Evolutionary conservation across 2,797 vertebrate genomes (phyloP).

Genomic region (Helarctos malayanus): DNA sequence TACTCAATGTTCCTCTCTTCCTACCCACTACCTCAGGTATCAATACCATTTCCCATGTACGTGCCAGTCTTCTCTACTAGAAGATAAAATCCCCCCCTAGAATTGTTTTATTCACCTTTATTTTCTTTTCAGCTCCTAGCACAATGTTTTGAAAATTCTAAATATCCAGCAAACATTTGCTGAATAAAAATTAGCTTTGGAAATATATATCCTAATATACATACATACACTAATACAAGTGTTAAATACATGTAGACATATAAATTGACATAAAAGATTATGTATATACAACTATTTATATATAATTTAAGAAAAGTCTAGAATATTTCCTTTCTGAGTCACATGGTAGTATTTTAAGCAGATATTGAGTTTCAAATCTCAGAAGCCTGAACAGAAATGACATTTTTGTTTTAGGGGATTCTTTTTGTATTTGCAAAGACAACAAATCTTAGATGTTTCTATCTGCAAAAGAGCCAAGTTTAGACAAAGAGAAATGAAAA

Average conservation of each 20-base stretch:
- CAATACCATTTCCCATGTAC: neutral
- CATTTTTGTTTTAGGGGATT: neutral
- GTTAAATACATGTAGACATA: neutral
- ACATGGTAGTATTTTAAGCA: slow-evolving; percentile 32
- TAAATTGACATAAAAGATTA: neutral
- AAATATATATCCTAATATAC: neutral
- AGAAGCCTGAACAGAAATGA: neutral
- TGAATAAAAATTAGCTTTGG: slow-evolving; percentile 30
- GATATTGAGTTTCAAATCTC: slow-evolving; percentile 23
- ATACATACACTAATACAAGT: neutral
- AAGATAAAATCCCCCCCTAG: neutral
- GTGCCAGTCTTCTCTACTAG: neutral
- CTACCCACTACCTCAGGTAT: neutral
- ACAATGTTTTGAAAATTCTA: slow-evolving; percentile 56
- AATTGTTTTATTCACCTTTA: neutral
- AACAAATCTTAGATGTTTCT: neutral
- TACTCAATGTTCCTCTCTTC: neutral
- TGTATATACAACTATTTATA: neutral
- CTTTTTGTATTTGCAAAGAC: neutral
- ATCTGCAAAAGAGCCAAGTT: neutral
- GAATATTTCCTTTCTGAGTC: neutral
- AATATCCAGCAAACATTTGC: neutral
- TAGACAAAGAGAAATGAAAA: neutral
- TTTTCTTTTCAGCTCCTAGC: neutral
- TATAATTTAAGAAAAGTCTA: slow-evolving; percentile 18